Evolutionary conservation across 2,113 vertebrate species (phyloP).

Genomic region (Pterophyllum scalare): DNA sequence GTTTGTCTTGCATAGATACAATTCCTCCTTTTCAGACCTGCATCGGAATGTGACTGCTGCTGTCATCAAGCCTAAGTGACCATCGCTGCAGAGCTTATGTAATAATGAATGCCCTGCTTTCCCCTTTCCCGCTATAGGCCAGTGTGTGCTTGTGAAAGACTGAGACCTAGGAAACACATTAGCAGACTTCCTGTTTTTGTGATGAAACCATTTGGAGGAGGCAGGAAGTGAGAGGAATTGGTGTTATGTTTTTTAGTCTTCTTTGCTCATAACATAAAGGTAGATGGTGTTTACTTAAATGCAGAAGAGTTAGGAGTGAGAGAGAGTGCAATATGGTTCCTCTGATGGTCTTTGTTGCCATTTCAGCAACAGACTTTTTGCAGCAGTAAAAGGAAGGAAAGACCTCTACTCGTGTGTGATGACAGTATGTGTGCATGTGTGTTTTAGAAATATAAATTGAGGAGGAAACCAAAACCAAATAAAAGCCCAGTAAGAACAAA

Average conservation of each 20-base stretch:
- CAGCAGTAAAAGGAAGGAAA: constrained; percentile 6
- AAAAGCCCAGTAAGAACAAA: constrained; percentile 57
- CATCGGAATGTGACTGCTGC: constrained; percentile 24
- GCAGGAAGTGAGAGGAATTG: constrained; percentile 68
- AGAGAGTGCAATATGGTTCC: constrained; percentile 14
- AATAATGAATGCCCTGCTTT: constrained; percentile 62
- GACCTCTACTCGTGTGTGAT: background rate
- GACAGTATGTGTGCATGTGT: background rate
- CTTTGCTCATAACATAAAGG: background rate
- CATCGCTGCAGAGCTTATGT: constrained; percentile 55
- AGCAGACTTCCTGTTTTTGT: constrained; percentile 76
- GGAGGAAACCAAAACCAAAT: constrained; percentile 3
- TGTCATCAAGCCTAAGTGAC: constrained; percentile 31
- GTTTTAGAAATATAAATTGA: background rate
- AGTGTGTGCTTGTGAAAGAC: constrained; percentile 29
- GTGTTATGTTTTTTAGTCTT: constrained; percentile 45
- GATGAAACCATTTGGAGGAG: constrained; percentile 51
- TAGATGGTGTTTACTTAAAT: constrained; percentile 32
- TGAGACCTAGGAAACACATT: constrained; percentile 63
- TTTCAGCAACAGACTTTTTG: constrained; percentile 32
- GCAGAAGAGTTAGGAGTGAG: background rate
- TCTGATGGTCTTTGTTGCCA: constrained; percentile 15
- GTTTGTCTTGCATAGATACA: constrained; percentile 39
- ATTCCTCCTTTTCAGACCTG: constrained; percentile 48
- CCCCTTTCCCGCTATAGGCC: constrained; percentile 24